phyloP scores from a whole-genome alignment of 1,140 invertebrate genomes.

The Drosophila kanapiae region DNA sequence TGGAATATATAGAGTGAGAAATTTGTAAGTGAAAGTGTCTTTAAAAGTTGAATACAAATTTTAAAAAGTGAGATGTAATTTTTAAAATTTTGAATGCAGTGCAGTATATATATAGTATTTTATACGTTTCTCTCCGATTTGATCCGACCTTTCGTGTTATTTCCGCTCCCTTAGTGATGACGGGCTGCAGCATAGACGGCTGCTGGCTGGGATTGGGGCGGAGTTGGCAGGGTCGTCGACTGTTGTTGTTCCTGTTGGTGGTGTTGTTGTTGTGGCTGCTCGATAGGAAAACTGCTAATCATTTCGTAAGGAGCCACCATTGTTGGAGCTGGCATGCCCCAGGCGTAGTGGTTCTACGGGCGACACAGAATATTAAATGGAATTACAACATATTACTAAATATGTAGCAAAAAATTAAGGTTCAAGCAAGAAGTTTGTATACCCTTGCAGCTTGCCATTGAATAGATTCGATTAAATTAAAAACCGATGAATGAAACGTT shows the following conservation, averaged over 20 bases:
- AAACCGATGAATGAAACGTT: too few relatives aligned
- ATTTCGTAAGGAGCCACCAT: conserved; percentile 43
- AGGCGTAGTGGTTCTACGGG: conserved; percentile 45
- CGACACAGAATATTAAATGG: background rate
- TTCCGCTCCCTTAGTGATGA: conserved; percentile 38
- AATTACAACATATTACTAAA: background rate
- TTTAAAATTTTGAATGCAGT: background rate
- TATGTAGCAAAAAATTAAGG: background rate
- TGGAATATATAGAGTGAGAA: conserved; percentile 1
- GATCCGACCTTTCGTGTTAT: background rate
- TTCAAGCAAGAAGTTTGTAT: too few relatives aligned
- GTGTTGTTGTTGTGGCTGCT: conserved; percentile 6
- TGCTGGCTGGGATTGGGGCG: conserved; percentile 24
- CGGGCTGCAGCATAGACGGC: conserved; percentile 32
- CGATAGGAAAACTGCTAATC: conserved; percentile 36
- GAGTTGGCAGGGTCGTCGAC: background rate
- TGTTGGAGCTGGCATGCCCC: conserved; percentile 38
- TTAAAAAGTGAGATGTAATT: conserved; percentile 8
- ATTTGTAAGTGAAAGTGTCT: background rate
- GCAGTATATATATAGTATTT: background rate
- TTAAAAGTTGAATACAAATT: conserved; percentile 25
- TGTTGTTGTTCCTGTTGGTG: background rate
- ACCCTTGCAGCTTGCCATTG: too few relatives aligned
- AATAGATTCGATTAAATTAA: too few relatives aligned
- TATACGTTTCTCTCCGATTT: background rate